Evolutionary conservation across 2,797 vertebrate genomes (phyloP).

Genomic region (Ptychadena robeensis): DNA sequence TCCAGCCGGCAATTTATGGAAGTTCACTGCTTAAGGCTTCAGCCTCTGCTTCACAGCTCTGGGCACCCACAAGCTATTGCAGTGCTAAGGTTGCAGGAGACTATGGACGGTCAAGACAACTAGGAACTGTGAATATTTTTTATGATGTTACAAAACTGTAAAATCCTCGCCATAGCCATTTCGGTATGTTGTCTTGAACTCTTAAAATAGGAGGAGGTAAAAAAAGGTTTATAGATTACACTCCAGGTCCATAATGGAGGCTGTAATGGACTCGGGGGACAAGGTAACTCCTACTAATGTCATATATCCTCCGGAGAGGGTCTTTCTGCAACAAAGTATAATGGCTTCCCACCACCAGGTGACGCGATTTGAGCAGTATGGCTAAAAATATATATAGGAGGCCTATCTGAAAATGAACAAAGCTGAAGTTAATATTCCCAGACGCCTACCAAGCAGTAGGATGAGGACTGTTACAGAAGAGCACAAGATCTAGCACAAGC

Average conservation of each 20-base stretch:
- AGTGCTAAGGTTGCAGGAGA: slow-evolving; percentile 2
- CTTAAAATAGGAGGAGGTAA: not conserved
- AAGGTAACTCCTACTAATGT: not conserved
- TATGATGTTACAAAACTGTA: not conserved
- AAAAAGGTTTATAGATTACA: not conserved
- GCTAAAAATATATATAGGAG: not conserved
- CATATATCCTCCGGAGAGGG: not conserved
- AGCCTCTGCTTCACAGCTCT: not conserved
- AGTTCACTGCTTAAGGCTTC: slow-evolving; percentile 8
- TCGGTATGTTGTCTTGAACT: not conserved
- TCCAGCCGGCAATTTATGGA: slow-evolving; percentile 2
- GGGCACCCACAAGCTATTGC: not conserved
- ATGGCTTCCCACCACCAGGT: not conserved
- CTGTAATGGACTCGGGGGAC: not conserved
- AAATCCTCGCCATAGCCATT: not conserved
- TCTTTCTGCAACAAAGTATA: not conserved
- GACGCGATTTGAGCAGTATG: not conserved
- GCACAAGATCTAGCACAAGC: slow-evolving; percentile 14
- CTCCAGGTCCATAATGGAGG: not conserved
- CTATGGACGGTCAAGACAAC: not conserved
- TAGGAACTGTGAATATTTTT: not conserved
- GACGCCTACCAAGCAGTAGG: not conserved
- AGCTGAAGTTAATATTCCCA: too few relatives aligned
- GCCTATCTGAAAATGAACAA: not conserved
- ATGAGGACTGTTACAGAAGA: slow-evolving; percentile 13